Evolutionary conservation across 2,888 invertebrate species (phyloP).

Genomic region (Morinoia aosen): DNA sequence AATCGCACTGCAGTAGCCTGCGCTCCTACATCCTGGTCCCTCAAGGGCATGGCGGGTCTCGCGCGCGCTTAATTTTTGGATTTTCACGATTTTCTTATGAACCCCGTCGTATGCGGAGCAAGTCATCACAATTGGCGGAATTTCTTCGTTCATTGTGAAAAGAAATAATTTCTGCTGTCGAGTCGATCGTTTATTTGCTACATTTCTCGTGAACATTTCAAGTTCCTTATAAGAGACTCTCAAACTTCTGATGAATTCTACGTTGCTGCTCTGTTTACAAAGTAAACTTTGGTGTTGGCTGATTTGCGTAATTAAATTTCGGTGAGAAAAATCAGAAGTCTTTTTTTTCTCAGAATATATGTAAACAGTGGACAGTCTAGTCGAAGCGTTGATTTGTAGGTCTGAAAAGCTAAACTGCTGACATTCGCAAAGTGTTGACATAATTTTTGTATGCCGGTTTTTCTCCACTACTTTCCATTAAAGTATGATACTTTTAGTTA

Average conservation of each 20-base stretch:
- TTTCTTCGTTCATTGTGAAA: neutral
- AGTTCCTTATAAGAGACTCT: no score
- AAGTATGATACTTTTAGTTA: neutral
- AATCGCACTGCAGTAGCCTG: neutral
- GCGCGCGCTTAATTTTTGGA: neutral
- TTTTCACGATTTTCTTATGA: neutral
- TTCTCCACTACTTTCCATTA: neutral
- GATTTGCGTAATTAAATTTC: no score
- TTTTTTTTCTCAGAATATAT: no score
- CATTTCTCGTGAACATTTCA: no score
- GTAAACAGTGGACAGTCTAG: neutral
- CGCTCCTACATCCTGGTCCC: neutral
- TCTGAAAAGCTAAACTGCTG: neutral
- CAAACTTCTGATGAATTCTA: no score
- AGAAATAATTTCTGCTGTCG: neutral
- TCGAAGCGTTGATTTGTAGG: neutral
- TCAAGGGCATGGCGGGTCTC: neutral
- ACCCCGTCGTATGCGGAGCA: neutral
- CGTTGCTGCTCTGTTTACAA: no score
- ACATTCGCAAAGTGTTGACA: neutral
- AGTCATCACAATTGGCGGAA: neutral
- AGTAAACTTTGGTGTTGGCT: no score
- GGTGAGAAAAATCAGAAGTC: no score
- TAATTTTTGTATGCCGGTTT: neutral
- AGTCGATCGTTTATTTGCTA: no score